Evolutionary conservation across 1,140 invertebrate species (phyloP).

Genomic region (Hyles vespertilio): DNA sequence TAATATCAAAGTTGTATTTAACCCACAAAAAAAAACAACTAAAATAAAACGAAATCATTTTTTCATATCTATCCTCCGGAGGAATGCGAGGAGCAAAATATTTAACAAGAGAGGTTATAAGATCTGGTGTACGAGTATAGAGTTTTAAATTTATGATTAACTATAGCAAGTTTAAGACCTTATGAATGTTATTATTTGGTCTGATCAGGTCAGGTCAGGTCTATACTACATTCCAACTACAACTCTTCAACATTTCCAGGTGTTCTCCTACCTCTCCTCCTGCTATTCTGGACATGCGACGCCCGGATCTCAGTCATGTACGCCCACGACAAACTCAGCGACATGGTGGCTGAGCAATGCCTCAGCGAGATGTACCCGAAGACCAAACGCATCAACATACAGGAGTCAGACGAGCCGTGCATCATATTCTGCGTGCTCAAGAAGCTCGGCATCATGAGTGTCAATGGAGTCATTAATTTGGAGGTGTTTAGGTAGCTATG

Average conservation of each 20-base stretch:
- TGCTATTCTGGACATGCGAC: constrained; percentile 15
- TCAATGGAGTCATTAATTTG: constrained; percentile 51
- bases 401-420: constrained; percentile 60
- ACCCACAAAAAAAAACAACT: too few relatives aligned
- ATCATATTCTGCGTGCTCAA: constrained; percentile 62
- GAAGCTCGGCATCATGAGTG: constrained; percentile 59
- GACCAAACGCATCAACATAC: constrained; percentile 37
- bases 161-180: too few relatives aligned
- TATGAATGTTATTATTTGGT: too few relatives aligned
- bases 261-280: constrained; percentile 21
- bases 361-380: constrained; percentile 58
- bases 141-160: too few relatives aligned
- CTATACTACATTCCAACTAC: too few relatives aligned
- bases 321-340: constrained; percentile 55
- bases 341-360: constrained; percentile 52
- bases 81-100: too few relatives aligned
- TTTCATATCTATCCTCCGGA: too few relatives aligned
- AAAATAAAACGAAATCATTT: too few relatives aligned
- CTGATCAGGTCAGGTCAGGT: too few relatives aligned
- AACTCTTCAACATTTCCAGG: constrained; percentile 27
- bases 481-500: constrained; percentile 45
- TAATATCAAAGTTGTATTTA: too few relatives aligned
- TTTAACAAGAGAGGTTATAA: too few relatives aligned
- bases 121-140: too few relatives aligned
- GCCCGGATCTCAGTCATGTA: constrained; percentile 64